Evolutionary conservation across 1,140 invertebrate species (phyloP), one percentile per base, ranked within the genome.

Genomic region (Drosophila chauvacae): DNA sequence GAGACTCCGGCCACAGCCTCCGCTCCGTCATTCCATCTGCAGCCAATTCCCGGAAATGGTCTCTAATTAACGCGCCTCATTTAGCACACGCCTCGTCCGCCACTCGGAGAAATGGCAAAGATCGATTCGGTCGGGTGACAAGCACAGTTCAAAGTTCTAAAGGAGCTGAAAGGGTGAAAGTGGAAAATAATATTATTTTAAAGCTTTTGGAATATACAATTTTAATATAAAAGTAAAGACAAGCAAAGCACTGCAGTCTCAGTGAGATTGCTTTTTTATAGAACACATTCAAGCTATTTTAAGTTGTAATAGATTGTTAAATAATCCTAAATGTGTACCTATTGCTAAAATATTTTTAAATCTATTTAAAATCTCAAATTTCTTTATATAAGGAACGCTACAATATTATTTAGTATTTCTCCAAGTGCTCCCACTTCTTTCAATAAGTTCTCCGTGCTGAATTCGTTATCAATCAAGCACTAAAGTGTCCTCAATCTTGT

Each of bases 11-110:
- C 41, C 57, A 37, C 42, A 55, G 37, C 30, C 45, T 55, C 45
- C 45, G 39, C 45, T 55, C 45, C 45, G 39, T 47, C 45, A 69
- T 61, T 72, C 53, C 45, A 47, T 64, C 51, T 59, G 68, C 39
- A 65, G 59, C 48, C 59, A 61, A 71, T 75, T 73, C 58, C 71
- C 47, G 74, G 66, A 72, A 87, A 88, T 78, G 86, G 50, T 80
- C 58, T 62, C 81, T 88, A 88, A 88, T 85, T 85, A 88, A 79
- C 66, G 82, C 82, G 81, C 74, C 81, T 70, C 85, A 88, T 88
- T 88, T 81, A 84, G 45, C 81, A 55, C 47, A 85, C 66, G 53
- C 80, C 76, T 61, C 35, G 42, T 26, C 26, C 20, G 59, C 33
- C 39, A 68, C 66, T 70, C 23, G 23, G 39, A 70, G 48, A 56